phyloP scores from a whole-genome alignment of 2,888 invertebrate genomes.

The Acanthopleura granulata region DNA sequence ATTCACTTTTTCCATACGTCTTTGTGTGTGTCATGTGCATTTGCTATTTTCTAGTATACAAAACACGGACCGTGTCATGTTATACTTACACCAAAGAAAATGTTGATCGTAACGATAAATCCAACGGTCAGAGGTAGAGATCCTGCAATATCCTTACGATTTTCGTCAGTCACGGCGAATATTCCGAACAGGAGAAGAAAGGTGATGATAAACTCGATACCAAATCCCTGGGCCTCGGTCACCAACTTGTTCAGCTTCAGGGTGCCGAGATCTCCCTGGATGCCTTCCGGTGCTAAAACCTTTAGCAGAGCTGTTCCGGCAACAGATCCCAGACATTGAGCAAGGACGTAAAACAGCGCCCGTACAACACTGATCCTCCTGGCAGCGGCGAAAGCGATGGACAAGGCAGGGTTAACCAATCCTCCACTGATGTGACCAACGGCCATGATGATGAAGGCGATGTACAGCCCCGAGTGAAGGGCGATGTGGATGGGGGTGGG shows the following conservation, averaged over 20 bases:
- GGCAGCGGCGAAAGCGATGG: constrained; percentile 29
- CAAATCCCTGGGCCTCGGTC: constrained; percentile 41
- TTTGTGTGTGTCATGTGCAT: too few species aligned
- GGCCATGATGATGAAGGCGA: constrained; percentile 40
- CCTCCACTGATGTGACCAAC: constrained; percentile 48
- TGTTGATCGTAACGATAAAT: constrained; percentile 45
- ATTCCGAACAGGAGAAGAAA: constrained; percentile 44
- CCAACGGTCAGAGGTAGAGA: constrained; percentile 49
- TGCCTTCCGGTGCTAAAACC: constrained; percentile 34
- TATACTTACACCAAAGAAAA: constrained; percentile 46
- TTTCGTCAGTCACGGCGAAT: constrained; percentile 42
- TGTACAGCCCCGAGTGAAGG: constrained; percentile 44
- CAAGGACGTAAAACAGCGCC: constrained; percentile 38
- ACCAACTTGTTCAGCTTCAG: constrained; percentile 37
- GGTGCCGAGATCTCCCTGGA: constrained; percentile 42
- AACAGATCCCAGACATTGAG: constrained; percentile 42
- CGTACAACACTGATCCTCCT: constrained; percentile 26
- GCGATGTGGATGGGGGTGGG: constrained; percentile 34
- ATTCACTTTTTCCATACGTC: too few species aligned
- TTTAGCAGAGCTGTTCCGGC: constrained; percentile 39
- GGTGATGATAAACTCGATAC: constrained; percentile 43
- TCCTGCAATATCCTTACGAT: constrained; percentile 39
- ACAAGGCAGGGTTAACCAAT: constrained; percentile 53
- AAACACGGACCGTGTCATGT: not conserved
- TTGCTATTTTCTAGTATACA: not conserved